These are phyloP conservation scores for Mobula hypostoma DNA, from an alignment of 2,113 vertebrate genomes.

Conservation along the genomic window DNA sequence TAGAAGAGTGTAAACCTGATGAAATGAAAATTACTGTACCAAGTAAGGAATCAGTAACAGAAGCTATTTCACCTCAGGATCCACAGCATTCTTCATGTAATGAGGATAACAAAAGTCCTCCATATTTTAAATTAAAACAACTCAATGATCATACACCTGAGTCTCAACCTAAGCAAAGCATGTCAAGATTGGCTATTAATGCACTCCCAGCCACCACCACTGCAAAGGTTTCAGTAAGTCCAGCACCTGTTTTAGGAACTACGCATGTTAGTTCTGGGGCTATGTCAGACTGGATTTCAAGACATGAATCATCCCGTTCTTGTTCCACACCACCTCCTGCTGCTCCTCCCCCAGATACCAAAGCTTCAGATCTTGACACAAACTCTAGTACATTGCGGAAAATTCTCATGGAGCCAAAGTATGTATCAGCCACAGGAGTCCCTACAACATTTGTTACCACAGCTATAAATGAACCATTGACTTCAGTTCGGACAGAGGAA, in stretches of 20 bases:
- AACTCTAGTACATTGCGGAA: conserved; percentile 91
- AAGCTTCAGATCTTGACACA: conserved; percentile 83
- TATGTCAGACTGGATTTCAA: conserved; percentile 73
- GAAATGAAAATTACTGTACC: neutral
- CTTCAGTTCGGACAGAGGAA: conserved; percentile 55
- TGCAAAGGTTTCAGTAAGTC: conserved; percentile 52
- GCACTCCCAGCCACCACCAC: conserved; percentile 44
- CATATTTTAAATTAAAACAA: conserved; percentile 53
- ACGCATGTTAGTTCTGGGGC: conserved; percentile 55
- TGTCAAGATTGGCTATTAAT: conserved; percentile 42
- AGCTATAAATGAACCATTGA: conserved; percentile 62
- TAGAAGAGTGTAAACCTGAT: conserved; percentile 19
- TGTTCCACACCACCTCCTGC: conserved; percentile 61
- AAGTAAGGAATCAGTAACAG: conserved; percentile 49
- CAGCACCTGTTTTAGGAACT: conserved; percentile 50
- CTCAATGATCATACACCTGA: conserved; percentile 54
- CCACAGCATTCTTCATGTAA: conserved; percentile 38
- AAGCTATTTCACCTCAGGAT: conserved; percentile 39
- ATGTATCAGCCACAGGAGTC: conserved; percentile 69
- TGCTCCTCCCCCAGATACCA: conserved; percentile 78
- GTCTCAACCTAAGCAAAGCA: conserved; percentile 50
- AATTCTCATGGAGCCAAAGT: conserved; percentile 97
- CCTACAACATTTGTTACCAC: conserved; percentile 71
- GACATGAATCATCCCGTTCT: conserved; percentile 71
- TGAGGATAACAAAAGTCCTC: conserved; percentile 51